phyloP scores from a whole-genome alignment of 2,888 invertebrate genomes.

The Oxycera nigricornis region DNA sequence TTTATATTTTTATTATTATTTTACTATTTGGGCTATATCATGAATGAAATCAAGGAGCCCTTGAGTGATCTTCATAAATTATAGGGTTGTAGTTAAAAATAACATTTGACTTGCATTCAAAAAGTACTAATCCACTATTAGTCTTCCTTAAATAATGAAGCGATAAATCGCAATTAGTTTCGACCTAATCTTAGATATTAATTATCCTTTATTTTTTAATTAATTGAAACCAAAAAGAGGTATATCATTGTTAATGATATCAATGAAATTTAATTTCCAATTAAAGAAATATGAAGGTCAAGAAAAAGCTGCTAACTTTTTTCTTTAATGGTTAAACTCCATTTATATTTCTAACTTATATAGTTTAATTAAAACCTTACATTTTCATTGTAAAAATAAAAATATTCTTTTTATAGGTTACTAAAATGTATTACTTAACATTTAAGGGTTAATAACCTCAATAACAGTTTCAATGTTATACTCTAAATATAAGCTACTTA shows the following conservation, averaged over 20 bases:
- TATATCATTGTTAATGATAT: conserved; percentile 72
- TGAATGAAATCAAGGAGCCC: conserved; percentile 69
- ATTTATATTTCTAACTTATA: conserved; percentile 67
- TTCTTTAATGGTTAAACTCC: conserved; percentile 63
- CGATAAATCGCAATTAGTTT: conserved; percentile 64
- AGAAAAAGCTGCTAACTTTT: conserved; percentile 72
- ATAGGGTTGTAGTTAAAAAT: conserved; percentile 63
- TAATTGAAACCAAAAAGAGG: conserved; percentile 63
- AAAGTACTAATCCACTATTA: conserved; percentile 61
- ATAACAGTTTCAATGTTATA: no score
- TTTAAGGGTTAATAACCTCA: no score
- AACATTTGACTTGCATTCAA: conserved; percentile 64
- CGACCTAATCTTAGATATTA: conserved; percentile 47
- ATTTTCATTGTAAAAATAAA: no score
- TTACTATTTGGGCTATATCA: conserved; percentile 61
- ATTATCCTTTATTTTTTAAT: conserved; percentile 12
- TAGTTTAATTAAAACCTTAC: no score
- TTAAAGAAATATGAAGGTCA: conserved; percentile 67
- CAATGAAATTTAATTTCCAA: conserved; percentile 65
- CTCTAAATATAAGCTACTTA: no score
- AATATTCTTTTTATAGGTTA: no score
- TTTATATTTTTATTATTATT: conserved; percentile 25
- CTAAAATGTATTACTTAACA: no score
- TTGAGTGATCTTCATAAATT: conserved; percentile 66
- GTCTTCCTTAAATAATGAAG: conserved; percentile 62